These are phyloP conservation scores for Cerceris ruficornis DNA, from an alignment of 2,888 invertebrate species.

Conservation along the genomic window DNA sequence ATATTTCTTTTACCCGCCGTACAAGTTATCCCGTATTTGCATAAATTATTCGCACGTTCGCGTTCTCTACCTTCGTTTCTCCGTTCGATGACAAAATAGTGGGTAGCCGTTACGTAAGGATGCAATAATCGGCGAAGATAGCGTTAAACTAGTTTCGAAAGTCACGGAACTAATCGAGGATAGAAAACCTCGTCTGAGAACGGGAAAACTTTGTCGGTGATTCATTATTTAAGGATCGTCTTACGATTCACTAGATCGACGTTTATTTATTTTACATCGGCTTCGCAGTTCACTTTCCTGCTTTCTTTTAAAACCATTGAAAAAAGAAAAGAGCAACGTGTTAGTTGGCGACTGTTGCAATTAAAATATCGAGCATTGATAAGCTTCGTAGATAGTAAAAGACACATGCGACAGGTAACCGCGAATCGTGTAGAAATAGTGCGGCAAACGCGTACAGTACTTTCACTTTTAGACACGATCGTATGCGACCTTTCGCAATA, in stretches of 20 bases:
- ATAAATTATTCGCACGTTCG: slow-evolving; percentile 3
- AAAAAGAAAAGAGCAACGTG: too few species aligned
- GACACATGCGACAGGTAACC: too few species aligned
- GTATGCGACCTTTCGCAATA: too few species aligned
- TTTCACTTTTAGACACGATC: too few species aligned
- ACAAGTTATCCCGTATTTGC: not conserved
- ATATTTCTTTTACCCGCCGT: not conserved
- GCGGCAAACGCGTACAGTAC: too few species aligned
- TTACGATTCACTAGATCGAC: slow-evolving; percentile 82
- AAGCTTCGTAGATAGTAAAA: too few species aligned
- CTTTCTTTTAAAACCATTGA: too few species aligned
- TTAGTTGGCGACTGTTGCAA: too few species aligned
- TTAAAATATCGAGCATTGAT: too few species aligned
- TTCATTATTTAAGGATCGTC: not conserved
- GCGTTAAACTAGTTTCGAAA: slow-evolving; percentile 17
- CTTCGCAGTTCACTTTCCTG: not conserved
- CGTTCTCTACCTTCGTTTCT: not conserved
- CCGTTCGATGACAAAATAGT: not conserved
- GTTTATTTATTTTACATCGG: not conserved
- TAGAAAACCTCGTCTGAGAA: slow-evolving; percentile 13
- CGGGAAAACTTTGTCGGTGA: not conserved
- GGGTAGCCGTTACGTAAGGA: slow-evolving; percentile 5
- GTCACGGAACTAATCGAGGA: slow-evolving; percentile 15
- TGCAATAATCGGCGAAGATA: slow-evolving; percentile 5
- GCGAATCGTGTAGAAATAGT: too few species aligned